Percentiles rank a stretch among this genome's conserved stretches.
These are phyloP conservation scores for Ceratina calcarata DNA, from an alignment of 1,140 invertebrate species.

Conservation along the genomic window DNA sequence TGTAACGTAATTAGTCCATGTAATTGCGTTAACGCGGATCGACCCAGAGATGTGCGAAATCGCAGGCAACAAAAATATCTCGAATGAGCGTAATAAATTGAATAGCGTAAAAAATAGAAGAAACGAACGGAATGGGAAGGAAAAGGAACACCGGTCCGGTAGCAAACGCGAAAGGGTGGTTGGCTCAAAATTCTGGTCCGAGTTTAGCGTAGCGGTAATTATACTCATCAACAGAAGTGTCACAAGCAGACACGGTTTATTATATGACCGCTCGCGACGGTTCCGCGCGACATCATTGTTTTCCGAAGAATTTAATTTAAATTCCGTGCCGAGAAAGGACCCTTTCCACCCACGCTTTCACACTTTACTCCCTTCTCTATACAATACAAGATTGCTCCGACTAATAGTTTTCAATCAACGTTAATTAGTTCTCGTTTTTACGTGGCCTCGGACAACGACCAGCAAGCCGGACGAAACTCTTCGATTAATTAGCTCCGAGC, in stretches of 20 bases:
- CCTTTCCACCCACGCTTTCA: too few relatives aligned
- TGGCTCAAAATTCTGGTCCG: slow-evolving; percentile 40
- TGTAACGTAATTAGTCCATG: background rate
- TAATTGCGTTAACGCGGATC: background rate
- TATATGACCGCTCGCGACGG: slow-evolving; percentile 37
- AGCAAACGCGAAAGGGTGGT: background rate
- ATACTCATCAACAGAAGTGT: slow-evolving; percentile 50
- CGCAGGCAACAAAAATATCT: slow-evolving; percentile 1
- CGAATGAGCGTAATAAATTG: slow-evolving; percentile 1
- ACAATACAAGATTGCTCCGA: slow-evolving; percentile 14
- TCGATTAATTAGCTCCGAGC: slow-evolving; percentile 14
- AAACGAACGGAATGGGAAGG: background rate
- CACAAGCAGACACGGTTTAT: slow-evolving; percentile 39
- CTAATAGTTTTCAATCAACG: slow-evolving; percentile 32
- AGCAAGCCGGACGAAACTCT: background rate
- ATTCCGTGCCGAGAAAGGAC: slow-evolving; percentile 23
- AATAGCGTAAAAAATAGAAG: too few relatives aligned
- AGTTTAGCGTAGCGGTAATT: slow-evolving; percentile 45
- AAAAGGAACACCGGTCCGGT: background rate
- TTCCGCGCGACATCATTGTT: slow-evolving; percentile 35
- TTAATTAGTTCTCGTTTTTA: slow-evolving; percentile 31
- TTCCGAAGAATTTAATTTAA: slow-evolving; percentile 42
- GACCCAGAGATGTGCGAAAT: background rate
- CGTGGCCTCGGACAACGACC: background rate
- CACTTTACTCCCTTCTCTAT: too few relatives aligned